A percentile compares a stretch with the other conserved stretches of the same genome.
These are phyloP conservation scores for Trichogramma dendrolimi DNA, from an alignment of 2,888 invertebrate species.

Conservation along the genomic window DNA sequence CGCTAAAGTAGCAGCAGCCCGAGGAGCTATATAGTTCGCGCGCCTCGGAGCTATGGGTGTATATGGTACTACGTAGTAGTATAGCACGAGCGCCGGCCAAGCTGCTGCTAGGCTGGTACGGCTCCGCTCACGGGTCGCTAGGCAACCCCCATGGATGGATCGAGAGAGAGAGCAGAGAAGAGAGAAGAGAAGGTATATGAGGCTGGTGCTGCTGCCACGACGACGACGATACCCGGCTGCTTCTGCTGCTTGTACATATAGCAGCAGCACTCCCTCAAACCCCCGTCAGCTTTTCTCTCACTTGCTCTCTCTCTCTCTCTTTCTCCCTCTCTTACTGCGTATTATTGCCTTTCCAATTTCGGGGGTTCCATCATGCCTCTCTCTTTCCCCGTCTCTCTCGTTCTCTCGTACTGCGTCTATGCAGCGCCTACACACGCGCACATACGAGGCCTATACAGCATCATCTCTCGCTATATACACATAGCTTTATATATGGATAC, in stretches of 20 bases:
- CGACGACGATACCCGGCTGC: background rate
- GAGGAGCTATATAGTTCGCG: too few relatives aligned
- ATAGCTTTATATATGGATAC: too few relatives aligned
- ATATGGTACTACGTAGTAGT: too few relatives aligned
- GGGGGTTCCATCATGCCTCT: conserved; percentile 33
- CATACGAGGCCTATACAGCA: conserved; percentile 24
- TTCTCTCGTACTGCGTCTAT: background rate
- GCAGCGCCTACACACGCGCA: conserved; percentile 16
- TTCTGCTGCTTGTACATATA: background rate
- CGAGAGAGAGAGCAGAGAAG: conserved; percentile 17
- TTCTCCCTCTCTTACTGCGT: conserved; percentile 23
- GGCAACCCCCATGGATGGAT: conserved; percentile 42
- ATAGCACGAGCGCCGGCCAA: too few relatives aligned
- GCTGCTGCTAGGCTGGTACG: conserved; percentile 16
- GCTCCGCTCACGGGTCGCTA: conserved; percentile 38
- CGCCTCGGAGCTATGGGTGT: too few relatives aligned
- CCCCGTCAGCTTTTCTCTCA: background rate
- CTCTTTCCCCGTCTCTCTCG: background rate
- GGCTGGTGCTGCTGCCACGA: conserved; percentile 33
- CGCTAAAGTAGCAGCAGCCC: too few relatives aligned
- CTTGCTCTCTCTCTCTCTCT: conserved; percentile 1
- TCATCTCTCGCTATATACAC: conserved; percentile 17
- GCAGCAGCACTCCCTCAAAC: background rate
- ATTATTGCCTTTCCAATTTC: conserved; percentile 48
- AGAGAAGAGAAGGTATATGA: conserved; percentile 12